Conservation (phyloP, 2,797 vertebrate genomes). For the Centroberyx gerrardi region DNA sequence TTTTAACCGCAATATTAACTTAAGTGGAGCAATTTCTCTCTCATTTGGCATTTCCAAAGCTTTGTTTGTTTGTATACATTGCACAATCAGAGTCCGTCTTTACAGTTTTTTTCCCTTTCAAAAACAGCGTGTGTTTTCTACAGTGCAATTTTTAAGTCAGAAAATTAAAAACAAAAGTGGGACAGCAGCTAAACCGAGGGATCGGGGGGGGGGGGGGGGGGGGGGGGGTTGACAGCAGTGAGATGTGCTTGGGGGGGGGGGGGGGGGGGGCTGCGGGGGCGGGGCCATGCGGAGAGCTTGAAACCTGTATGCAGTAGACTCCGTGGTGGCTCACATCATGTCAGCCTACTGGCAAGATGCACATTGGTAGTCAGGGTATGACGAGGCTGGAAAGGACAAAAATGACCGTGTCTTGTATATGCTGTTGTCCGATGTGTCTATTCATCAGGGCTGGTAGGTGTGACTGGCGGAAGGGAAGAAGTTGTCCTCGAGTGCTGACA, state of each 20-base stretch:
- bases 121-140: slow-evolving; percentile 61
- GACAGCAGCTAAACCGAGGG: slow-evolving; percentile 43
- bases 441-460: background rate
- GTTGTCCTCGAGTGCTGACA: background rate
- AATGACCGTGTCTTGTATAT: slow-evolving; percentile 18
- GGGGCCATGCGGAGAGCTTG: slow-evolving; percentile 61
- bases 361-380: slow-evolving; percentile 1
- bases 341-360: slow-evolving; percentile 26
- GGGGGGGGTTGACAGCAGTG: slow-evolving; percentile 31
- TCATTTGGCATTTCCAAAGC: slow-evolving; percentile 73
- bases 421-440: background rate
- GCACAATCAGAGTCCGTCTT: slow-evolving; percentile 68
- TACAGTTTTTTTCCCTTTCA: slow-evolving; percentile 73
- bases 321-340: slow-evolving; percentile 58
- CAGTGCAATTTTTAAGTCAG: slow-evolving; percentile 62
- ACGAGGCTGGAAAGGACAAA: slow-evolving; percentile 14
- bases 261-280: slow-evolving; percentile 31
- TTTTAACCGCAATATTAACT: slow-evolving; percentile 61
- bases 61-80: slow-evolving; percentile 52
- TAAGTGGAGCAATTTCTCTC: slow-evolving; percentile 59
- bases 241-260: slow-evolving; percentile 30
- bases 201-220: background rate
- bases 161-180: slow-evolving; percentile 64
- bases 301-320: slow-evolving; percentile 75
- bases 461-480: slow-evolving; percentile 2